These are phyloP conservation scores for Folsomia candida DNA, from an alignment of 2,888 invertebrate genomes.

Conservation along the genomic window DNA sequence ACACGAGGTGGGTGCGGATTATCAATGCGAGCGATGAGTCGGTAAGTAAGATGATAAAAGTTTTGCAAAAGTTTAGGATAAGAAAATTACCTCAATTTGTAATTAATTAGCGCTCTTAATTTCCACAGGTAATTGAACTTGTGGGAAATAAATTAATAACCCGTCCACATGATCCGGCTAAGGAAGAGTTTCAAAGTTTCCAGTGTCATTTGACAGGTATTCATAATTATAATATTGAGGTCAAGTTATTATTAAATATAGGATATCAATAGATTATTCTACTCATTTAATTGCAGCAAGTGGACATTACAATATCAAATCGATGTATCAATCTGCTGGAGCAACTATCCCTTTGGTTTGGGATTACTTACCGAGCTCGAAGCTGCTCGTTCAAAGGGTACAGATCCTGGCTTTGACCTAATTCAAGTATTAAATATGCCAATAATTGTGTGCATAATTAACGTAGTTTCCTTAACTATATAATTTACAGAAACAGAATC, in stretches of 20 bases:
- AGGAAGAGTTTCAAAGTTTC: neutral
- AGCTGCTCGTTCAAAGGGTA: constrained; percentile 3
- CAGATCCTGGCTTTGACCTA: too few species aligned
- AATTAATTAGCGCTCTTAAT: neutral
- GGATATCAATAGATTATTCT: neutral
- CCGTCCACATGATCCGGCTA: neutral
- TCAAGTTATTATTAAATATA: neutral
- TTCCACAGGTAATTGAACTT: neutral
- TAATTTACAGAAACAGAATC: neutral
- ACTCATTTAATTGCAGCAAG: neutral
- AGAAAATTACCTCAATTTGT: neutral
- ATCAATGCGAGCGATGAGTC: neutral
- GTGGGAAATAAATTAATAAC: neutral
- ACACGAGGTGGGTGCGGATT: neutral
- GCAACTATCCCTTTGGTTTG: neutral
- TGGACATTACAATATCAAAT: neutral
- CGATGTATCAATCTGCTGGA: neutral
- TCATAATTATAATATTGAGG: neutral
- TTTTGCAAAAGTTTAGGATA: neutral
- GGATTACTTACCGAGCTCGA: constrained; percentile 3
- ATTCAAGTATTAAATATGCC: neutral
- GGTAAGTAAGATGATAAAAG: neutral
- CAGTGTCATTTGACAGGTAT: neutral
- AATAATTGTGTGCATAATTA: neutral
- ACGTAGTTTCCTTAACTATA: neutral